phyloP scores from a whole-genome alignment of 2,797 vertebrate species.

The Paedocypris micromegethes region DNA sequence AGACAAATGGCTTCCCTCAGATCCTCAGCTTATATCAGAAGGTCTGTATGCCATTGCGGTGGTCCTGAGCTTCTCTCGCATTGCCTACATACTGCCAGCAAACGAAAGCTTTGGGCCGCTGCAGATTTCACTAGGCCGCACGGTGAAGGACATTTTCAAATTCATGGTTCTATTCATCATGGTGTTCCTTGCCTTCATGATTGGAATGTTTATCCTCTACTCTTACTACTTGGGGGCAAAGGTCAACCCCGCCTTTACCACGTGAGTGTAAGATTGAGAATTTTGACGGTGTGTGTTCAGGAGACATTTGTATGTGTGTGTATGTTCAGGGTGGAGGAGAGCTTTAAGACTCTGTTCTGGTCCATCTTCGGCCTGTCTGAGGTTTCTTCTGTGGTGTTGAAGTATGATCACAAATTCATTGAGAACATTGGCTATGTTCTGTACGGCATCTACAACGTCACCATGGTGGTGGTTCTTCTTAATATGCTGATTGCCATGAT shows the following conservation, averaged over 20 bases:
- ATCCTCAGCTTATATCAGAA: slow-evolving; percentile 87
- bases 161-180: slow-evolving; percentile 90
- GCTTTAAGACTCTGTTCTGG: slow-evolving; percentile 98
- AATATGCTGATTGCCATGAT: slow-evolving; percentile 99
- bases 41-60: slow-evolving; percentile 84
- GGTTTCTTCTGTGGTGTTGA: slow-evolving; percentile 95
- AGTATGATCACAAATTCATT: slow-evolving; percentile 96
- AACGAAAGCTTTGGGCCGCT: slow-evolving; percentile 85
- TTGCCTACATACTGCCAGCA: slow-evolving; percentile 83
- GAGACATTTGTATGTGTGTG: not conserved
- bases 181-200: slow-evolving; percentile 89
- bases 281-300: too few relatives aligned
- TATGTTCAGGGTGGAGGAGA: slow-evolving; percentile 86
- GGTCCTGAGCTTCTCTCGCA: slow-evolving; percentile 83
- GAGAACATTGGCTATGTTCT: slow-evolving; percentile 96
- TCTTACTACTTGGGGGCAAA: slow-evolving; percentile 87
- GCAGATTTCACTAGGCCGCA: slow-evolving; percentile 84
- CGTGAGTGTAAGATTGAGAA: slow-evolving; percentile 67
- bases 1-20: slow-evolving; percentile 86
- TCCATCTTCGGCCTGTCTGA: slow-evolving; percentile 96
- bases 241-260: slow-evolving; percentile 82
- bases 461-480: slow-evolving; percentile 96
- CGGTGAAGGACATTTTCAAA: slow-evolving; percentile 87
- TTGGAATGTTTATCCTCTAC: slow-evolving; percentile 87
- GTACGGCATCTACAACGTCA: slow-evolving; percentile 94